phyloP scores from a whole-genome alignment of 2,113 vertebrate species.

The Centropristis striata region DNA sequence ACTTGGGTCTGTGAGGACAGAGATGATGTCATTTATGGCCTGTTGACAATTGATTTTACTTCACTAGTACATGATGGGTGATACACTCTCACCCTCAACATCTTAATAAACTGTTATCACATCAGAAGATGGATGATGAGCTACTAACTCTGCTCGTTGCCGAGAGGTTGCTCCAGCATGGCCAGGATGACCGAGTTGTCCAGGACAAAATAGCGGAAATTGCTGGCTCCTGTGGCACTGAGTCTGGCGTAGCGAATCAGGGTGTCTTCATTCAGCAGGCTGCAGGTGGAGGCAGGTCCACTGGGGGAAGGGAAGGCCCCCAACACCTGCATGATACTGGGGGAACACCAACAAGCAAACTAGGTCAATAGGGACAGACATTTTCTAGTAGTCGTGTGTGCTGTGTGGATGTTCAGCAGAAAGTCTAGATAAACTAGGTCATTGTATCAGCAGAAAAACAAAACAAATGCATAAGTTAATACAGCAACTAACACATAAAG shows the following conservation, averaged over 20 bases:
- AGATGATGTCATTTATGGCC: neutral
- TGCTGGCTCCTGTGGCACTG: conserved; percentile 91
- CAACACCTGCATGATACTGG: conserved; percentile 96
- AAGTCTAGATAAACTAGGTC: neutral
- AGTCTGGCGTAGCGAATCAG: conserved; percentile 94
- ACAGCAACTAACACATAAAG: neutral
- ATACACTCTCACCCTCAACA: neutral
- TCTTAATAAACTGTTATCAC: neutral
- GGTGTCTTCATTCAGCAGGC: conserved; percentile 95
- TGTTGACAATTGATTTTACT: no score
- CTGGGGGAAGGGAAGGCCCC: conserved; percentile 96
- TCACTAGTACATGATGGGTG: neutral
- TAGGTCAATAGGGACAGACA: conserved; percentile 27
- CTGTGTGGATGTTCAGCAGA: neutral
- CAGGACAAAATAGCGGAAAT: conserved; percentile 96
- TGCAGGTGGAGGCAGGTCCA: conserved; percentile 96
- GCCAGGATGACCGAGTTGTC: conserved; percentile 96
- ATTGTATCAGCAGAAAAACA: conserved; percentile 23
- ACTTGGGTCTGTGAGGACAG: conserved; percentile 88
- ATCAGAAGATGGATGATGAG: neutral
- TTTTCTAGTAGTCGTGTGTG: neutral
- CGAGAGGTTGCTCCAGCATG: conserved; percentile 97
- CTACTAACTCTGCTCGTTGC: conserved; percentile 95
- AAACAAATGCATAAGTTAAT: neutral
- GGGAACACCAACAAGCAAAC: conserved; percentile 50